phyloP scores from a whole-genome alignment of 2,797 vertebrate genomes.

The Simalia tracyae region DNA sequence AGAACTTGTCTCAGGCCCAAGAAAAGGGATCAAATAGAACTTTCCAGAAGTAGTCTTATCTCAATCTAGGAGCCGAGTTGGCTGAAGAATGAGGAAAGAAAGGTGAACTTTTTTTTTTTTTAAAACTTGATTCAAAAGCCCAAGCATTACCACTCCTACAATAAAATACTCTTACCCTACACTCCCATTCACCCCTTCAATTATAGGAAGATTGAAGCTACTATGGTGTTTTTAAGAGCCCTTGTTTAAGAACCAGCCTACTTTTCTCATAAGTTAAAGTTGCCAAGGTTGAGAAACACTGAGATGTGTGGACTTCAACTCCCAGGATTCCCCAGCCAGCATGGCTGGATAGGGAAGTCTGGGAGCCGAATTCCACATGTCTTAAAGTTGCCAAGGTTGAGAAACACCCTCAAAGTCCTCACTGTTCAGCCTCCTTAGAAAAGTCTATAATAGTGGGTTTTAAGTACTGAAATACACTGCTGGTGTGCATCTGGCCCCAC shows the following conservation, averaged over 20 bases:
- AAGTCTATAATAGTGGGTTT: neutral
- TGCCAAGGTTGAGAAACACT: too few relatives aligned
- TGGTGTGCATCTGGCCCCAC: neutral
- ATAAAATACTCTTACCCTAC: neutral
- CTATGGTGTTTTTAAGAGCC: neutral
- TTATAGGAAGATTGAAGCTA: neutral
- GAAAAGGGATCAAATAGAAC: too few relatives aligned
- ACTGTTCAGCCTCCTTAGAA: neutral
- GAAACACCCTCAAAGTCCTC: neutral
- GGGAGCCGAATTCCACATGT: too few relatives aligned
- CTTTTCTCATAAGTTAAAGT: neutral
- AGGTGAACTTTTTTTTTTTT: neutral
- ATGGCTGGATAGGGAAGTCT: too few relatives aligned
- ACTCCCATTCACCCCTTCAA: neutral
- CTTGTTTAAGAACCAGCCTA: neutral
- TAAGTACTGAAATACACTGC: too few relatives aligned
- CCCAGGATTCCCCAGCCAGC: too few relatives aligned
- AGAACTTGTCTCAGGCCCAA: too few relatives aligned
- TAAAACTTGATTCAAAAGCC: neutral
- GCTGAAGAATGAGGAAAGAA: neutral
- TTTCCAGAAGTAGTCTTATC: too few relatives aligned
- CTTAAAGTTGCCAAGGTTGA: too few relatives aligned
- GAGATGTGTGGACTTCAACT: too few relatives aligned
- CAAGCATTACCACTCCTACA: neutral
- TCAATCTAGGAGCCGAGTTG: too few relatives aligned